Base-by-base conservation (phyloP, 2,888 invertebrate species). In the Acanthosepion pharaonis region DNA sequence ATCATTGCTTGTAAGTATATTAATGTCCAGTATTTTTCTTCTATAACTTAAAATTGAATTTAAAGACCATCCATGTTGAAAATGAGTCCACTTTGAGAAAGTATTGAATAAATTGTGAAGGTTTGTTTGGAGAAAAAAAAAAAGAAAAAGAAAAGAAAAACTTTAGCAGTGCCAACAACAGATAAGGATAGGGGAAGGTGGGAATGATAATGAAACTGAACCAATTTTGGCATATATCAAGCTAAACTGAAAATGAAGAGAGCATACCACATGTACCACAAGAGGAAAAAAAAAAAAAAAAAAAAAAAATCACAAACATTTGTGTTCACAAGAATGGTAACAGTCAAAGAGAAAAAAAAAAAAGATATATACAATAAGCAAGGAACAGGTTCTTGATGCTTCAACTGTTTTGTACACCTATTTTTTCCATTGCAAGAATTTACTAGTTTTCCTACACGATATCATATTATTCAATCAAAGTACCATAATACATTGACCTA, bases 91-190 rank as follows among this genome's bases (percentile, higher is more conserved):
- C 15, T 78, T 78, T 78, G 78, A 78, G 78, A 78, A 78, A 23
- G 11, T 33, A 78, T 78, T 78, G n/a, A 78, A 59, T 23, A 20
- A 78, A n/a, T n/a, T 78, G 78, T 78, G 78, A 78, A 78, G 78
- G 33, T 78, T n/a, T 11, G 15, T 78, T n/a, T 9, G n/a, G 28
- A 6, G 25, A 78, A 78, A 28, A 28, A 78, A 78, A 78, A 78
- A 78, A 1, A 78, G 25, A 78, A 28, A n/a, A 33, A 78, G 0
- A 28, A n/a, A 28, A 78, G 11, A 33, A 78, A 78, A 78, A 78
- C 78, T 78, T 78, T 78, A 78, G 78, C 78, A 78, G 78, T 78
- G 78, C 78, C 78, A 78, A 78, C 78, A 78, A 78, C 78, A 78
- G 78, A n/a, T 78, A 78, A 78, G 78, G n/a, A 15, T 5, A 42